Conservation (phyloP, 2,113 vertebrate species). For the Semicossyphus pulcher region DNA sequence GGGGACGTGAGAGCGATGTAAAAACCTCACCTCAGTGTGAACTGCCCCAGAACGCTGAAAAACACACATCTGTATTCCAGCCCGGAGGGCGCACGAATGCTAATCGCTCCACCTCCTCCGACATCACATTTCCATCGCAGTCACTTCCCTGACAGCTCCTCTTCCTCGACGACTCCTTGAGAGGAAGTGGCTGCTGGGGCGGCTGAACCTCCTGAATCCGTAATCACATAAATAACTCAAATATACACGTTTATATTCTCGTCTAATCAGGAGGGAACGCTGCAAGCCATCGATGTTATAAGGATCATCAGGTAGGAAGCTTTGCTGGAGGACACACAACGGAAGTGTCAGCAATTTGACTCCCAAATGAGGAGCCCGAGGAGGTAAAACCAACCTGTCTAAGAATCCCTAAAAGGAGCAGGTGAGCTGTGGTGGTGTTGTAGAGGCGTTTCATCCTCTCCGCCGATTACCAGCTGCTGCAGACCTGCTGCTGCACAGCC, state of each 20-base stretch:
- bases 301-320: not conserved
- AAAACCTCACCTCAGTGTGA: slow-evolving; percentile 29
- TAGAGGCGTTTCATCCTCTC: slow-evolving; percentile 6
- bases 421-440: not conserved
- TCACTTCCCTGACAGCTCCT: not conserved
- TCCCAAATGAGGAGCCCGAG: slow-evolving; percentile 26
- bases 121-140: not conserved
- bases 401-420: not conserved
- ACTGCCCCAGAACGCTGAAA: slow-evolving; percentile 1
- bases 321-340: not conserved
- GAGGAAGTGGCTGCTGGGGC: not conserved
- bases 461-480: slow-evolving; percentile 29
- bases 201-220: not conserved
- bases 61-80: not conserved
- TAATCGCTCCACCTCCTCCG: slow-evolving; percentile 19
- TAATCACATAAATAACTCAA: not conserved
- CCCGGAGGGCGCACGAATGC: slow-evolving; percentile 7
- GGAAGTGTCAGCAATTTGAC: not conserved
- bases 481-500: slow-evolving; percentile 4
- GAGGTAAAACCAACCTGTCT: slow-evolving; percentile 1
- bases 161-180: not conserved
- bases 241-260: not conserved
- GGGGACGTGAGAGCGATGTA: not conserved
- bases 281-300: too few species aligned
- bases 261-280: not conserved